Conservation (phyloP, 2,113 vertebrate species). For the Centropristis striata region DNA sequence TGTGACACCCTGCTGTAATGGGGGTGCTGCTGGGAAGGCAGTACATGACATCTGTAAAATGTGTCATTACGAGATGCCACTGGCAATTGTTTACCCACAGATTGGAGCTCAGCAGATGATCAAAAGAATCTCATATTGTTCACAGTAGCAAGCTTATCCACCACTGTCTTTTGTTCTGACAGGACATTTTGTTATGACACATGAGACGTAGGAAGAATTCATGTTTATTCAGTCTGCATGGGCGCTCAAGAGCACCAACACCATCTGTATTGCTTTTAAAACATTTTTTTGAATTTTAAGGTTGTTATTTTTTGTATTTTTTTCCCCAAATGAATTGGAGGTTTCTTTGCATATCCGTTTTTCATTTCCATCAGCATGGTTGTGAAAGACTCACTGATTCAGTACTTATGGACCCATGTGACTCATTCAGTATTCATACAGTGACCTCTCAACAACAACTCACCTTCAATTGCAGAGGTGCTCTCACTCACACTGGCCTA, state of each 20-base stretch:
- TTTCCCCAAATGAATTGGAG: conserved; percentile 2
- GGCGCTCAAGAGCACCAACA: conserved; percentile 25
- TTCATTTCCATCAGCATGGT: conserved; percentile 44
- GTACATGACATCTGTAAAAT: conserved; percentile 73
- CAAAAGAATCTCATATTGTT: conserved; percentile 58
- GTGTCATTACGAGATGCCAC: conserved; percentile 75
- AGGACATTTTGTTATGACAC: conserved; percentile 41
- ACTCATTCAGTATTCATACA: conserved; percentile 71
- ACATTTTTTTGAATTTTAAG: conserved; percentile 33
- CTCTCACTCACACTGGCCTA: conserved; percentile 52
- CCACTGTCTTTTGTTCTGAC: conserved; percentile 35
- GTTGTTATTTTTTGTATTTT: conserved; percentile 5
- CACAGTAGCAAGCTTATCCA: conserved; percentile 30
- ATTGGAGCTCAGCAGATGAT: conserved; percentile 72
- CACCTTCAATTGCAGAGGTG: conserved; percentile 62
- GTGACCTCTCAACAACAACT: conserved; percentile 69
- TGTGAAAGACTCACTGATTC: conserved; percentile 48
- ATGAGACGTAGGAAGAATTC: conserved; percentile 18
- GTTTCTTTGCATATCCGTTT: conserved; percentile 52
- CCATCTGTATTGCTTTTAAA: conserved; percentile 57
- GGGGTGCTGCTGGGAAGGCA: conserved; percentile 58
- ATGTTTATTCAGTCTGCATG: conserved; percentile 41
- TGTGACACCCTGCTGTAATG: conserved; percentile 71
- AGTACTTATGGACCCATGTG: conserved; percentile 49
- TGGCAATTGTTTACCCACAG: conserved; percentile 76